Percentiles rank a stretch among this genome's conserved stretches.
Evolutionary conservation across 2,888 invertebrate species (phyloP).

Genomic region (Heliothis peltigera): DNA sequence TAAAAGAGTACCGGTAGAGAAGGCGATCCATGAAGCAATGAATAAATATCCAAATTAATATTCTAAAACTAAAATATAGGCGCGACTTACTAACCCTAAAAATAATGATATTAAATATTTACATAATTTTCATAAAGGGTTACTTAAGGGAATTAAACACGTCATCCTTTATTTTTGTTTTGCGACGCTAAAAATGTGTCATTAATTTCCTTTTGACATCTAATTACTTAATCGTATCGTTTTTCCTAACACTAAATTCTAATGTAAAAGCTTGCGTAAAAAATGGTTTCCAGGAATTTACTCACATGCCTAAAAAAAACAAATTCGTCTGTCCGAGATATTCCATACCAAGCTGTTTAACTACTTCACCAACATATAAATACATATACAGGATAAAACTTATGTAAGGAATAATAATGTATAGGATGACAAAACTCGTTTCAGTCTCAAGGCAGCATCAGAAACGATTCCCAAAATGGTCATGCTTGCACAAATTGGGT

Average conservation of each 20-base stretch:
- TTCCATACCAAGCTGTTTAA: no score
- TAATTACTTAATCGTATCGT: constrained; percentile 6
- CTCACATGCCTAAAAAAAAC: no score
- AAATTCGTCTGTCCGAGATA: no score
- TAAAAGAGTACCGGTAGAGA: no score
- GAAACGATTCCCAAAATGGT: constrained; percentile 37
- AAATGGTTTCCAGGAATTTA: no score
- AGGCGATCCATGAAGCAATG: no score
- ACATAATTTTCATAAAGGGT: constrained; percentile 24
- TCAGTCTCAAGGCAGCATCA: background rate
- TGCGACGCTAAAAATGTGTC: background rate
- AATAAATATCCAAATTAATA: no score
- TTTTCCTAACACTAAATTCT: background rate
- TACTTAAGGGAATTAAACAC: constrained; percentile 43
- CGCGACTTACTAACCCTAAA: no score
- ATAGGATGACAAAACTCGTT: constrained; percentile 7
- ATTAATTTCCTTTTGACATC: constrained; percentile 26
- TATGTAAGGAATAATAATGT: background rate
- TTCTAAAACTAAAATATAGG: no score
- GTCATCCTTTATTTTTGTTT: constrained; percentile 16
- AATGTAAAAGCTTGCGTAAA: background rate
- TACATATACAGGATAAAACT: background rate
- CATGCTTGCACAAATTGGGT: background rate
- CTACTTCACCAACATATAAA: background rate
- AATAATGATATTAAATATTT: no score